Percentiles rank a stretch among this genome's conserved stretches.
These are phyloP conservation scores for Melanostoma mellinum DNA, from an alignment of 2,888 invertebrate genomes.

Conservation along the genomic window DNA sequence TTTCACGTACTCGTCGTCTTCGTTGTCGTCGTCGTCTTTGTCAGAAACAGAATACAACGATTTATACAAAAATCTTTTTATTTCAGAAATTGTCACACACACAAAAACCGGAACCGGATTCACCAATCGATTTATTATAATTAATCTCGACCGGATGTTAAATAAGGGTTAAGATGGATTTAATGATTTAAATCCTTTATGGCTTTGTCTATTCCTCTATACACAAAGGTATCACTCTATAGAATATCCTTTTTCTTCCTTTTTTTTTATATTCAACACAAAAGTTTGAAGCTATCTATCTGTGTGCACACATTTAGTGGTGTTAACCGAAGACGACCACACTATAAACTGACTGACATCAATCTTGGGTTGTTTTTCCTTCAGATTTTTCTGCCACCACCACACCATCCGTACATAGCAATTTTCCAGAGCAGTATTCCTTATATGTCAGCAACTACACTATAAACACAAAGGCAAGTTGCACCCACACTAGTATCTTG, in stretches of 20 bases:
- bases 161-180: constrained; percentile 69
- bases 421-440: constrained; percentile 32
- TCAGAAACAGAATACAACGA: constrained; percentile 12
- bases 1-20: constrained; percentile 1
- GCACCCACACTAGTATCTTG: constrained; percentile 67
- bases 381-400: constrained; percentile 58
- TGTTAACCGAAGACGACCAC: constrained; percentile 72
- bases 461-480: constrained; percentile 57
- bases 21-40: no score
- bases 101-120: constrained; percentile 60
- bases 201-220: constrained; percentile 44
- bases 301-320: constrained; percentile 67
- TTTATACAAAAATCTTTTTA: constrained; percentile 1
- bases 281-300: constrained; percentile 48
- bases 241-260: constrained; percentile 53
- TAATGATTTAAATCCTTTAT: constrained; percentile 68
- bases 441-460: constrained; percentile 55
- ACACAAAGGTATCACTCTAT: constrained; percentile 31
- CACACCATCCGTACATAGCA: constrained; percentile 25
- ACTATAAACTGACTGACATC: constrained; percentile 73
- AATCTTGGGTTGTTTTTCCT: constrained; percentile 72
- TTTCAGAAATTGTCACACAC: constrained; percentile 1
- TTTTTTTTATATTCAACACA: constrained; percentile 31
- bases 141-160: constrained; percentile 66
- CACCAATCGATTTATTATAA: constrained; percentile 63